Evolutionary conservation across 2,113 vertebrate genomes (phyloP).

Genomic region (Irena cyanogastra): DNA sequence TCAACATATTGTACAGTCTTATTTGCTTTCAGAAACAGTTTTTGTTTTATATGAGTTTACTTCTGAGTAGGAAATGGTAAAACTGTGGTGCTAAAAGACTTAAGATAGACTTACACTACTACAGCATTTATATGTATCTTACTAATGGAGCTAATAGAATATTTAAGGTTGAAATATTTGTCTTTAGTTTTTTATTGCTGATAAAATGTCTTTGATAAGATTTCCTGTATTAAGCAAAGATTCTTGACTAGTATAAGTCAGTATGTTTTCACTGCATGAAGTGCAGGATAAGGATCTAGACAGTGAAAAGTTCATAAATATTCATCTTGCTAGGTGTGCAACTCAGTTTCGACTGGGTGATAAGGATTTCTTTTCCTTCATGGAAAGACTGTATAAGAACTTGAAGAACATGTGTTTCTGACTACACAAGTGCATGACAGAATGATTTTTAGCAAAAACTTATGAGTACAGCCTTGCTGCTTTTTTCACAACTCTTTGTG

Average conservation of each 20-base stretch:
- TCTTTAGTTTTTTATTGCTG: neutral
- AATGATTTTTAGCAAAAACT: neutral
- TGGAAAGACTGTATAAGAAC: neutral
- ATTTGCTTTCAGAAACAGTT: neutral
- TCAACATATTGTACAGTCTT: neutral
- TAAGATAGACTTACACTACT: neutral
- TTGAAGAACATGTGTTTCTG: neutral
- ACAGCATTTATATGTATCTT: neutral
- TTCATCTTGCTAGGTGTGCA: neutral
- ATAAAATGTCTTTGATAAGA: neutral
- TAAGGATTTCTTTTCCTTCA: neutral
- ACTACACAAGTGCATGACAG: neutral
- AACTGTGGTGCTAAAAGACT: neutral
- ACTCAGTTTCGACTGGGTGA: neutral
- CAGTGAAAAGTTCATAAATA: conserved; percentile 31
- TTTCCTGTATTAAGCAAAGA: neutral
- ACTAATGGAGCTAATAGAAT: neutral
- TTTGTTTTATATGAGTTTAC: neutral
- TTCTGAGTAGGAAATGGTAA: neutral
- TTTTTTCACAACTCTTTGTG: neutral
- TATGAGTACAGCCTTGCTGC: neutral
- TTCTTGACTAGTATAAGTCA: neutral
- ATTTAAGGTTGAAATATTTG: neutral
- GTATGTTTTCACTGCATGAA: neutral
- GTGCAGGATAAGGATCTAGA: neutral